phyloP scores from a whole-genome alignment of 2,797 vertebrate genomes.

The Clarias laeviceps region DNA sequence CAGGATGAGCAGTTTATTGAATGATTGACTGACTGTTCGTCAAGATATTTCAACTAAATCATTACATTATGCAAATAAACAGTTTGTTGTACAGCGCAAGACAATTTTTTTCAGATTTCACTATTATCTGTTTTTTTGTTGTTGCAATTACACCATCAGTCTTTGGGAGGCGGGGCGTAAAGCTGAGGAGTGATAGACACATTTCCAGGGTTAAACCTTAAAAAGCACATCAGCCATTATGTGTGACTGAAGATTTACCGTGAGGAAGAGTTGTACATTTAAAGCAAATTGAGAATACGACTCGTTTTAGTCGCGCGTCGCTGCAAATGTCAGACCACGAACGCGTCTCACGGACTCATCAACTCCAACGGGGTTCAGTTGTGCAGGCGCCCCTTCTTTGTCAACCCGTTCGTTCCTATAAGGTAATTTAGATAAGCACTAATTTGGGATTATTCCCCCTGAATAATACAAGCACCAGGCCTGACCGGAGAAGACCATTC shows the following conservation, averaged over 20 bases:
- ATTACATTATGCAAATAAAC: background rate
- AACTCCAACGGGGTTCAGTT: background rate
- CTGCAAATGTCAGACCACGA: background rate
- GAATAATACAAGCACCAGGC: background rate
- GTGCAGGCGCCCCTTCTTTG: too few relatives aligned
- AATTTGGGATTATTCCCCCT: background rate
- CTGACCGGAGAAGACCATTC: slow-evolving; percentile 1
- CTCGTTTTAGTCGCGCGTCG: too few relatives aligned
- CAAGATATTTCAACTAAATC: background rate
- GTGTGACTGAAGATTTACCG: background rate
- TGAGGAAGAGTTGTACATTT: background rate
- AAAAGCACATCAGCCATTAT: background rate
- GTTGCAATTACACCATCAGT: background rate
- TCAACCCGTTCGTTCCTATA: background rate
- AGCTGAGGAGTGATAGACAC: background rate
- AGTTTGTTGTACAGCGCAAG: background rate
- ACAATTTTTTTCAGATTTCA: background rate
- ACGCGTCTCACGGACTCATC: background rate
- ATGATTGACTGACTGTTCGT: background rate
- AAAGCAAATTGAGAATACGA: background rate
- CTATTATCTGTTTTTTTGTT: background rate
- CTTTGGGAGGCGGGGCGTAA: background rate
- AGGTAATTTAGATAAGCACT: slow-evolving; percentile 23
- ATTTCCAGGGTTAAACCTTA: background rate
- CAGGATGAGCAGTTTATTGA: too few relatives aligned